Evolutionary conservation across 64 coral and sea anemone species (phyloP).

Genomic region (Dendronephthya gigantea): DNA sequence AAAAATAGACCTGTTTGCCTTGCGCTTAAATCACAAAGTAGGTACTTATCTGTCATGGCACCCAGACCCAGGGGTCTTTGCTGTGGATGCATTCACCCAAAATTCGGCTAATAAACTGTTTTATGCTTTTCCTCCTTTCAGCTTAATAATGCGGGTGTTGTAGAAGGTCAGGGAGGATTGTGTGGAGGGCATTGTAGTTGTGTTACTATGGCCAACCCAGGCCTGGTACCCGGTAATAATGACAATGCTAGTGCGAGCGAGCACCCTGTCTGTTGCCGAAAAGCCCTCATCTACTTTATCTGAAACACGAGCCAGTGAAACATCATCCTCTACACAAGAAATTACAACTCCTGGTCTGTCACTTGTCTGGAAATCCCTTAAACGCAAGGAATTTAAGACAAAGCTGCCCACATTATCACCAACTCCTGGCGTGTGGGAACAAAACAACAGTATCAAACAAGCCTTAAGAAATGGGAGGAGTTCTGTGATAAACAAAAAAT

Average conservation of each 20-base stretch:
- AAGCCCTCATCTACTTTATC: not conserved
- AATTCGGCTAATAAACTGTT: not conserved
- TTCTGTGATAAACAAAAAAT: not conserved
- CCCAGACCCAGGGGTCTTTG: not conserved
- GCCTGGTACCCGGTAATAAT: not conserved
- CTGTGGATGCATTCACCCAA: not conserved
- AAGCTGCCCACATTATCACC: slow-evolving; percentile 3
- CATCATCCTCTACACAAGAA: not conserved
- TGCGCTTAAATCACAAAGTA: not conserved
- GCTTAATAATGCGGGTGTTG: not conserved
- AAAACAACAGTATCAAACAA: not conserved
- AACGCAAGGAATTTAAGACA: not conserved
- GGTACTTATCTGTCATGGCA: not conserved
- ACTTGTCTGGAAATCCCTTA: slow-evolving; percentile 11
- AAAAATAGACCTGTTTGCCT: not conserved
- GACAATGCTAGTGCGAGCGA: not conserved
- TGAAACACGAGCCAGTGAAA: not conserved
- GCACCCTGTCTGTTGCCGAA: not conserved
- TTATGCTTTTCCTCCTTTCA: slow-evolving; percentile 41
- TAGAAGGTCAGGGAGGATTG: slow-evolving; percentile 22
- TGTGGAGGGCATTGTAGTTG: slow-evolving; percentile 4
- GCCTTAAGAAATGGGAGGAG: not conserved
- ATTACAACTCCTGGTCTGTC: slow-evolving; percentile 32
- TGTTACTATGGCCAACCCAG: not conserved
- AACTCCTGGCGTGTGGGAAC: not conserved